Conservation (phyloP, 2,797 vertebrate genomes). For the Gymnothorax reevesii region DNA sequence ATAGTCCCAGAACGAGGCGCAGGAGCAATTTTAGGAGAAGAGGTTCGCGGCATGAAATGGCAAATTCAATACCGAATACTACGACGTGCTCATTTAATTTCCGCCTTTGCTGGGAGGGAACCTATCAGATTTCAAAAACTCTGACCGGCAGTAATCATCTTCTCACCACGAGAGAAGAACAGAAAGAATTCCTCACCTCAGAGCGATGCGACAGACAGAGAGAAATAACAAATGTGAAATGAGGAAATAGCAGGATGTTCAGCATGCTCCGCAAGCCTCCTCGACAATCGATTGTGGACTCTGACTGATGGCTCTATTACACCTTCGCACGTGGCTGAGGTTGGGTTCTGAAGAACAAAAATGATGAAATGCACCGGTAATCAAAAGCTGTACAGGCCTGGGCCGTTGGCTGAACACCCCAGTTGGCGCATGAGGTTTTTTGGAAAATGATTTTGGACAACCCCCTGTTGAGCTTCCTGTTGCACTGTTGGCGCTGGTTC, state of each 20-base stretch:
- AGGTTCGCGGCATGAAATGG: background rate
- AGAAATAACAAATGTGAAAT: conserved; percentile 32
- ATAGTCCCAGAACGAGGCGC: background rate
- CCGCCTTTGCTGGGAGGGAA: background rate
- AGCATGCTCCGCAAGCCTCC: conserved; percentile 35
- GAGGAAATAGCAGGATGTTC: conserved; percentile 16
- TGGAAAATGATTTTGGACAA: conserved; percentile 39
- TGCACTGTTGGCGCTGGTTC: conserved; percentile 21
- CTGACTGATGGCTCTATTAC: conserved; percentile 55
- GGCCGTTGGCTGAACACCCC: conserved; percentile 47
- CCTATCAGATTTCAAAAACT: conserved; percentile 14
- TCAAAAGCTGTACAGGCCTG: conserved; percentile 40
- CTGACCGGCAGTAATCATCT: background rate
- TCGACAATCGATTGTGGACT: conserved; percentile 50
- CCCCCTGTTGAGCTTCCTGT: conserved; percentile 16
- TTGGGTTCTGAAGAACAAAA: conserved; percentile 38
- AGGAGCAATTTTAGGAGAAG: background rate
- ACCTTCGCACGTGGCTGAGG: conserved; percentile 47
- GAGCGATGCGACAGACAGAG: background rate
- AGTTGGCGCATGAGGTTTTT: conserved; percentile 32
- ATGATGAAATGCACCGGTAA: conserved; percentile 40
- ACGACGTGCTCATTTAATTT: conserved; percentile 42
- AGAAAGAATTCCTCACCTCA: conserved; percentile 26
- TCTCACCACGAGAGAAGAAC: conserved; percentile 37
- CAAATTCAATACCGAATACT: background rate